Evolutionary conservation across 2,888 invertebrate species (phyloP), one percentile per base, ranked within the genome.

Genomic region (Fabriciana adippe): DNA sequence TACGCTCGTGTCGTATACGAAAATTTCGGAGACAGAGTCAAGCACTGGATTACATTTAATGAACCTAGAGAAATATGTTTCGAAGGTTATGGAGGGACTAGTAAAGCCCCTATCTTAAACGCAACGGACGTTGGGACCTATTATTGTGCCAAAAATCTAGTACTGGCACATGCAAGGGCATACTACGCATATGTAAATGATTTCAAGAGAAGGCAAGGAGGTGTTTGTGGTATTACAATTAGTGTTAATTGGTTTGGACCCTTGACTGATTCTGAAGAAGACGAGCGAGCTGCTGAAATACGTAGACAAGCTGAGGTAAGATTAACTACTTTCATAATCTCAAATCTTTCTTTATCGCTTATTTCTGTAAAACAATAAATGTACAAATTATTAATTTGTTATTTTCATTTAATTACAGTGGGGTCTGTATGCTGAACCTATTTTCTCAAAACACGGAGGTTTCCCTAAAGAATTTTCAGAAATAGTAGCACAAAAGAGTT

Each of bases 21-120:
- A 51, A 77, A 78, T 35, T 93, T 92, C 68, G 93, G 93, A 5
- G 93, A 93, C 68, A 84, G 92, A 68, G 93, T 91, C 0, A 92
- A 93, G 74, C 76, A 82, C 14, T 94, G 94, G 93, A 91, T 94
- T 18, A 94, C 94, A 0, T 90, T 94, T 68, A 94, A 95, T 74
- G 94, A 94, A 74, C 94, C 94, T 0, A 84, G 80, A 69, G 83
- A 87, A 70, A 83, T 86, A 57, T 90, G 89, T 62, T 79, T 75
- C 1, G 75, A 80, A 21, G 93, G 93, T 0, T 94, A 94, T 74
- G 92, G 92, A 0, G 61, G 56, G 1, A 73, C 63, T 0, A 75
- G 78, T 0, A 81, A 79, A 64, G 86, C 89, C 31, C 89, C 89
- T 0, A 79, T 83, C 11, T 67, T 92, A 2, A 84, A 89, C 54